Evolutionary conservation across 2,797 vertebrate genomes (phyloP).

Genomic region (Sarcoramphus papa): DNA sequence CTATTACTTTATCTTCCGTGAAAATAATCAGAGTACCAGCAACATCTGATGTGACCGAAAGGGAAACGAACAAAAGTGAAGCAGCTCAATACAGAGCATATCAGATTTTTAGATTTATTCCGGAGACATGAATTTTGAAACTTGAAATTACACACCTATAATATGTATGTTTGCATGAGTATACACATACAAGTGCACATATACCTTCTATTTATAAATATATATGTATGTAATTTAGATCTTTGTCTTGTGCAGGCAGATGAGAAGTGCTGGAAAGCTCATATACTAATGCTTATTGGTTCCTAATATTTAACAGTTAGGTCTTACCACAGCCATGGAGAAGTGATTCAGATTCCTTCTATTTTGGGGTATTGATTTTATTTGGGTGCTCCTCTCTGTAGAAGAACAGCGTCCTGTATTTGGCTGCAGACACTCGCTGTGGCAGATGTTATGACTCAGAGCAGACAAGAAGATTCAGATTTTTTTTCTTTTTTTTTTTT

Average conservation of each 20-base stretch:
- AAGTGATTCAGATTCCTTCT: background rate
- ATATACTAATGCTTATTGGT: background rate
- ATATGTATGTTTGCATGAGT: background rate
- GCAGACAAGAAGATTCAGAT: background rate
- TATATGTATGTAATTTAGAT: background rate
- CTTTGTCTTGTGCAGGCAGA: background rate
- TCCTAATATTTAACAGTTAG: background rate
- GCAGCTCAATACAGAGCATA: background rate
- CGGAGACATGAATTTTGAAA: background rate
- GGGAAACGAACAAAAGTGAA: background rate
- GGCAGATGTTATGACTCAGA: slow-evolving; percentile 37
- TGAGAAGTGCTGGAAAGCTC: background rate
- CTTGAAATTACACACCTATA: background rate
- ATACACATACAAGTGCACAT: background rate
- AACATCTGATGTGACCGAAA: background rate
- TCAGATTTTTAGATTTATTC: background rate
- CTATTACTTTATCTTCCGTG: background rate
- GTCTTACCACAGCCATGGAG: background rate
- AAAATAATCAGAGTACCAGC: background rate
- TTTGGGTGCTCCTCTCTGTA: background rate
- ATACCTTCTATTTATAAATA: background rate
- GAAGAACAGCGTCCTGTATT: background rate
- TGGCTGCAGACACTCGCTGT: background rate
- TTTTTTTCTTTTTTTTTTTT: background rate
- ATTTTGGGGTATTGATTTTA: background rate